A percentile compares a stretch with the other conserved stretches of the same genome.
phyloP scores from a whole-genome alignment of 2,113 vertebrate species.

The Melanocharis versteri region DNA sequence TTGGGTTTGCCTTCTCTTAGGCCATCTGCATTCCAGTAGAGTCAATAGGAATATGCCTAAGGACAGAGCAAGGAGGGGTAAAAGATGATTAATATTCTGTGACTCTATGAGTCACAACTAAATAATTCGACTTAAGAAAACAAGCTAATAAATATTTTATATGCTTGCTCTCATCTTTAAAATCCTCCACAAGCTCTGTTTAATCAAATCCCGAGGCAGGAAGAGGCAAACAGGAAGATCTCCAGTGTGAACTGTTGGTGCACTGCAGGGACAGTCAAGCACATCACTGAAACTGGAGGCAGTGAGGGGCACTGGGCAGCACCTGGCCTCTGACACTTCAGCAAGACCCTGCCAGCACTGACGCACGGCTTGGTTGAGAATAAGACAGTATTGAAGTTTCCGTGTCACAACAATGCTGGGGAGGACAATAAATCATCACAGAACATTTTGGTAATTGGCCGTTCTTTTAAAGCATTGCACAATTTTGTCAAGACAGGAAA shows the following conservation, averaged over 20 bases:
- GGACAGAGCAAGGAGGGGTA: neutral
- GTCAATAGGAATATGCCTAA: neutral
- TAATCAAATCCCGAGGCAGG: neutral
- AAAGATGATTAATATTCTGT: neutral
- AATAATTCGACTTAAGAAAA: neutral
- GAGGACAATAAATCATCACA: neutral
- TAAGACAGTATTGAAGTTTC: neutral
- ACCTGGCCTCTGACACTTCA: neutral
- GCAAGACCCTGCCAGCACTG: neutral
- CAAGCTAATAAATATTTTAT: constrained; percentile 1
- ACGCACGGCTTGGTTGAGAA: neutral
- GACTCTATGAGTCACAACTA: neutral
- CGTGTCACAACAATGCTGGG: neutral
- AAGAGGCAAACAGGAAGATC: neutral
- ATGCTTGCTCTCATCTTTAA: neutral
- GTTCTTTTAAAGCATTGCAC: neutral
- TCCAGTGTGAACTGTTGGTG: neutral
- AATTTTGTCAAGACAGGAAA: constrained; percentile 28
- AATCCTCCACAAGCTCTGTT: neutral
- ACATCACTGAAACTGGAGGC: accelerated
- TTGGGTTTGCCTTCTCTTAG: neutral
- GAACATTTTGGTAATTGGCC: neutral
- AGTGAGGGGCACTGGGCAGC: neutral
- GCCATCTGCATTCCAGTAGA: neutral
- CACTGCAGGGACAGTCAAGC: neutral